Conservation (phyloP, 1,140 invertebrate genomes). For the Bombus impatiens region DNA sequence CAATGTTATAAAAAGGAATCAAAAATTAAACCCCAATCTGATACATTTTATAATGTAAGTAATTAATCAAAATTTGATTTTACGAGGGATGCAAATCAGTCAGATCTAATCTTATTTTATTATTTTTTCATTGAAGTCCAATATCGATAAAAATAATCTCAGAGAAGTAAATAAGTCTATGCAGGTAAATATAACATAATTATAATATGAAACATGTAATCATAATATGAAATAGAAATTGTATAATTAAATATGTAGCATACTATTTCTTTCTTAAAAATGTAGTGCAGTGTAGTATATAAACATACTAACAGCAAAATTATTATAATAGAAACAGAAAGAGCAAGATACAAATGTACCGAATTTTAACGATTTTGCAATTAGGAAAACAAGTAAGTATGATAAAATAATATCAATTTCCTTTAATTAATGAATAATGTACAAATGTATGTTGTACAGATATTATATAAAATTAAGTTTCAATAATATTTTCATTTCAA, state of each 20-base stretch:
- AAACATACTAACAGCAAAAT: neutral
- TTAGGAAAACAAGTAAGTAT: neutral
- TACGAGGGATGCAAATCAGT: neutral
- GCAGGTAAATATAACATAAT: neutral
- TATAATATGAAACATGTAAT: neutral
- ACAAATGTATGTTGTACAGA: neutral
- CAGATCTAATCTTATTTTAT: neutral
- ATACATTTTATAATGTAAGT: neutral
- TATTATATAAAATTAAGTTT: neutral
- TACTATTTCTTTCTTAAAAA: too few relatives aligned
- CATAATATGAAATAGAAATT: neutral
- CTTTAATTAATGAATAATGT: neutral
- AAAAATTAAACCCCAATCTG: too few relatives aligned
- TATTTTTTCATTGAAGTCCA: neutral
- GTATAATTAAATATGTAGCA: neutral
- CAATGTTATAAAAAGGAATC: neutral
- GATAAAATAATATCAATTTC: neutral
- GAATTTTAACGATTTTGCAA: neutral
- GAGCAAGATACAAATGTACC: accelerated
- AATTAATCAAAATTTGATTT: neutral
- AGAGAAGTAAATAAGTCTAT: too few relatives aligned
- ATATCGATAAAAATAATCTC: neutral
- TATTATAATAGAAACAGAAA: neutral
- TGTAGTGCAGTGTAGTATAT: neutral
- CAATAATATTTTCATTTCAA: neutral